These are phyloP conservation scores for Ancistrus triradiatus DNA, from an alignment of 2,113 vertebrate species.

Conservation along the genomic window DNA sequence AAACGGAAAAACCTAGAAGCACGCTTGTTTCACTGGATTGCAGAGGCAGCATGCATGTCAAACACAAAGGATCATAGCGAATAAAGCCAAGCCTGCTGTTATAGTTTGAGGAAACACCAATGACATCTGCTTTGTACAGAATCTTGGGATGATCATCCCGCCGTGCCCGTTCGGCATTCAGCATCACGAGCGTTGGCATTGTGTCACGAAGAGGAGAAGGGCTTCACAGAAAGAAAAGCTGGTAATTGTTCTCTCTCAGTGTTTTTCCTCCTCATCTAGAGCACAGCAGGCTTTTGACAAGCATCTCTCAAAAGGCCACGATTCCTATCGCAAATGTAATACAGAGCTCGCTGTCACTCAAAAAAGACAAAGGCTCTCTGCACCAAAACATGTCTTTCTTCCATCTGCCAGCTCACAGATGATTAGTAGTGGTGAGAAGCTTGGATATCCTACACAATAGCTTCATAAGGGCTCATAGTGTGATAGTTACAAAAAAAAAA, in stretches of 20 bases:
- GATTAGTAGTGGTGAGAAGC: neutral
- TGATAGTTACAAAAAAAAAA: neutral
- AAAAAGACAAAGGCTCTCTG: neutral
- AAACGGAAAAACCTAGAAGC: constrained; percentile 45
- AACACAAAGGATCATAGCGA: neutral
- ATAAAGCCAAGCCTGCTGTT: constrained; percentile 19
- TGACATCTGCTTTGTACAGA: constrained; percentile 59
- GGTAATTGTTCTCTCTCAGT: constrained; percentile 4
- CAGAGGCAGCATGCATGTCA: constrained; percentile 40
- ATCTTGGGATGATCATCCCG: constrained; percentile 54
- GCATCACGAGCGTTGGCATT: constrained; percentile 38
- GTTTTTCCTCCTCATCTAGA: constrained; percentile 50
- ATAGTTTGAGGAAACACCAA: constrained; percentile 56
- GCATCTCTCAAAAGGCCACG: constrained; percentile 64
- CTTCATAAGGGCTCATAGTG: neutral
- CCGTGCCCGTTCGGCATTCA: constrained; percentile 33
- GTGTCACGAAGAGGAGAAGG: constrained; percentile 44
- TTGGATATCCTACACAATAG: neutral
- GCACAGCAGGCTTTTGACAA: constrained; percentile 44
- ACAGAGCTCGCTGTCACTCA: constrained; percentile 50
- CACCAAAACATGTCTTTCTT: constrained; percentile 42
- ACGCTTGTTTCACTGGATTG: constrained; percentile 34
- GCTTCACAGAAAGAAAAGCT: constrained; percentile 27
- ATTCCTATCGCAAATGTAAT: constrained; percentile 62
- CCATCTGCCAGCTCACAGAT: neutral